Evolutionary conservation across 1,140 invertebrate species (phyloP).

Genomic region (Leptinotarsa defecta): DNA sequence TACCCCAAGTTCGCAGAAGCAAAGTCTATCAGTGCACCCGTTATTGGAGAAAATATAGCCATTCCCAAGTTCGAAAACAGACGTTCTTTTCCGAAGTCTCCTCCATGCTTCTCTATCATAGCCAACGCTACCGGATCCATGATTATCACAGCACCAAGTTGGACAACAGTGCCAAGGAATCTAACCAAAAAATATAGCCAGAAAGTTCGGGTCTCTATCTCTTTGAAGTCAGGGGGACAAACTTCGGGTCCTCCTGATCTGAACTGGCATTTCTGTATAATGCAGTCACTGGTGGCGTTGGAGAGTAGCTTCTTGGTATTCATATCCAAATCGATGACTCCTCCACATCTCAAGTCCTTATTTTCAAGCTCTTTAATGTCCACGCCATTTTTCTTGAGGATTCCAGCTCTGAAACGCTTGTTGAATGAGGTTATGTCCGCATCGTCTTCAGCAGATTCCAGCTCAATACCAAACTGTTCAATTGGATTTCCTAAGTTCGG

Average conservation of each 20-base stretch:
- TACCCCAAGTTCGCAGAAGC: constrained; percentile 66
- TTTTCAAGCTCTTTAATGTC: constrained; percentile 72
- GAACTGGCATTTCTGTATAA: constrained; percentile 73
- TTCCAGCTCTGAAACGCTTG: constrained; percentile 67
- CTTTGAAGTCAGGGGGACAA: constrained; percentile 74
- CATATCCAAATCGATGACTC: constrained; percentile 65
- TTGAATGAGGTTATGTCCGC: constrained; percentile 68
- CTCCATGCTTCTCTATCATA: constrained; percentile 78
- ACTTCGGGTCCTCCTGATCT: constrained; percentile 67
- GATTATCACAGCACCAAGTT: constrained; percentile 76
- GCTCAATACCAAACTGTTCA: constrained; percentile 72
- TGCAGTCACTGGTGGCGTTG: constrained; percentile 59
- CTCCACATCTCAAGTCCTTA: constrained; percentile 72
- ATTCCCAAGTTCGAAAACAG: constrained; percentile 79
- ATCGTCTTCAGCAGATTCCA: constrained; percentile 69
- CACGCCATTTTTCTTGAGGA: constrained; percentile 65
- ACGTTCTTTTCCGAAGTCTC: constrained; percentile 79
- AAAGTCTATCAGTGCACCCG: constrained; percentile 76
- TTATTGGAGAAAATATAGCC: constrained; percentile 80
- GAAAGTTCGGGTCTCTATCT: constrained; percentile 74
- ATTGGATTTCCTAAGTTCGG: constrained; percentile 70
- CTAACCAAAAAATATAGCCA: constrained; percentile 78
- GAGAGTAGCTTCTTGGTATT: constrained; percentile 60
- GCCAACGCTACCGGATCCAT: constrained; percentile 82
- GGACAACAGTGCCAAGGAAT: constrained; percentile 75